These are phyloP conservation scores for Achatina immaculata DNA, from an alignment of 1,140 invertebrate genomes.

Conservation along the genomic window DNA sequence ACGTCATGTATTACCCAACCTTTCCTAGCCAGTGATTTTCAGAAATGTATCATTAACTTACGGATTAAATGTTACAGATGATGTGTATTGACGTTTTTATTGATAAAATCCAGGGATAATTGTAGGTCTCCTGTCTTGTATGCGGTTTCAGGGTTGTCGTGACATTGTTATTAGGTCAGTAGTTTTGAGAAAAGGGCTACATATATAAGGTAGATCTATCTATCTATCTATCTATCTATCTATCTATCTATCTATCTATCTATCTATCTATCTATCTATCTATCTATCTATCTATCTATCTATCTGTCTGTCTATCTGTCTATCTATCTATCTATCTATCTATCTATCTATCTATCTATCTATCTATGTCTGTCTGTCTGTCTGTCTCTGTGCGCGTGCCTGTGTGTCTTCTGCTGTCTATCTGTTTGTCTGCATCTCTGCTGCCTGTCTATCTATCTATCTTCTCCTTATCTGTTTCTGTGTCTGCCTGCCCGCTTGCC, in stretches of 20 bases:
- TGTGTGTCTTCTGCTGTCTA: background rate
- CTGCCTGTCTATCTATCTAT: too few species aligned
- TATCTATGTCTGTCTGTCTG: background rate
- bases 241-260: constrained; percentile 4
- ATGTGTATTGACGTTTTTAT: too few species aligned
- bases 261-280: constrained; percentile 4
- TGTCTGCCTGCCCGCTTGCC: background rate
- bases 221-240: background rate
- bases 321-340: constrained; percentile 4
- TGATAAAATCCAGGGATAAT: too few species aligned
- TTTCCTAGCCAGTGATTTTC: too few species aligned
- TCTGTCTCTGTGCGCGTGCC: background rate
- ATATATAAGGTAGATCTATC: background rate
- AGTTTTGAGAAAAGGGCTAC: too few species aligned
- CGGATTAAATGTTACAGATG: too few species aligned
- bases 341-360: background rate
- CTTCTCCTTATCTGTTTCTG: background rate
- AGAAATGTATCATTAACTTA: too few species aligned
- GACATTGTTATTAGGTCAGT: too few species aligned
- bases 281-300: constrained; percentile 4
- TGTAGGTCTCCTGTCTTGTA: too few species aligned
- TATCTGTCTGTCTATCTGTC: too few species aligned
- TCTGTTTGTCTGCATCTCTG: background rate
- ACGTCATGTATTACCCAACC: too few species aligned
- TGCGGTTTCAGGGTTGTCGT: too few species aligned